phyloP scores from a whole-genome alignment of 1,140 invertebrate genomes.

The Telenomus remus region DNA sequence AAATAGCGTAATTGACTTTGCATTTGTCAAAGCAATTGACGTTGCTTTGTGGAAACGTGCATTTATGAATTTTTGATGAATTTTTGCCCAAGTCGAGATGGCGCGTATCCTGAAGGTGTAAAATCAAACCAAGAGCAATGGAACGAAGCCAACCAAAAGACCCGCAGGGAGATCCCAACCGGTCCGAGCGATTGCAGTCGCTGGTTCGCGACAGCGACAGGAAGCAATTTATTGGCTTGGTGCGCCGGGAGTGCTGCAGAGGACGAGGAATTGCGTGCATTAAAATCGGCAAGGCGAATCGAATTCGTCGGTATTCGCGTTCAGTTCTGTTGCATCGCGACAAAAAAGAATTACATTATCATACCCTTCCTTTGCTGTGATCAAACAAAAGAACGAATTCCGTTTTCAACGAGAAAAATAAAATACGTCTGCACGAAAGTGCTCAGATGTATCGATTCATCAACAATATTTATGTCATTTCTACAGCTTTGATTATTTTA shows the following conservation, averaged over 20 bases:
- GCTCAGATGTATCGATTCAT: constrained; percentile 34
- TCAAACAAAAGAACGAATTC: constrained; percentile 53
- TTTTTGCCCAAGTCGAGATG: constrained; percentile 48
- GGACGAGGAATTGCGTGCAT: constrained; percentile 62
- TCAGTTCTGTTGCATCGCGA: constrained; percentile 46
- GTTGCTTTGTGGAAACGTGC: constrained; percentile 43
- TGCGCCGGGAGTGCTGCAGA: constrained; percentile 60
- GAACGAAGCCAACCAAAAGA: constrained; percentile 59
- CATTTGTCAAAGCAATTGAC: constrained; percentile 27
- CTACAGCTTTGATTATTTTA: constrained; percentile 33
- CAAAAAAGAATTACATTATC: constrained; percentile 53
- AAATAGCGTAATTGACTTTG: constrained; percentile 51
- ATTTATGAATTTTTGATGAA: constrained; percentile 56
- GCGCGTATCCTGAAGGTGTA: constrained; percentile 53
- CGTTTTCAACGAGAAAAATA: constrained; percentile 43
- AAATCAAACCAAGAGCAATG: constrained; percentile 61
- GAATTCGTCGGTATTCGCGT: constrained; percentile 60
- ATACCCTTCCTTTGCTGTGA: constrained; percentile 47
- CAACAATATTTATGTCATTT: constrained; percentile 47
- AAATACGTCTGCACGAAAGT: constrained; percentile 25
- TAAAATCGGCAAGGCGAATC: constrained; percentile 63
- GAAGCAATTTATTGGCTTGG: constrained; percentile 68
- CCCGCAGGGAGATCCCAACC: constrained; percentile 60
- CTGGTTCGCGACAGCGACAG: constrained; percentile 63
- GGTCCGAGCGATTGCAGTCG: constrained; percentile 60